Percentiles rank a stretch among this genome's conserved stretches.
Conservation (phyloP, 2,888 invertebrate genomes). For the Molorchus minor region DNA sequence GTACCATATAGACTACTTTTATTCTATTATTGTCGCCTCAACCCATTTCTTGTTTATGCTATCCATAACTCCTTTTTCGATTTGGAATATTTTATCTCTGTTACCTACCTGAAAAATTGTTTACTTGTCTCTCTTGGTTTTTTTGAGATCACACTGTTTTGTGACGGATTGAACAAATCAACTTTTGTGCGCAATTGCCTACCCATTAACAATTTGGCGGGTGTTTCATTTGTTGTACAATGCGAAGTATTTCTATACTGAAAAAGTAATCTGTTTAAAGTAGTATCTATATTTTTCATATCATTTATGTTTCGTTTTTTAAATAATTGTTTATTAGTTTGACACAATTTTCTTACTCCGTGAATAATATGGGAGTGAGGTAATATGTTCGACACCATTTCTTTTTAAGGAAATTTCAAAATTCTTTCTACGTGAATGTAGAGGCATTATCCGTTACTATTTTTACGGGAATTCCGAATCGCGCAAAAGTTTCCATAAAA, state of each 20-base stretch:
- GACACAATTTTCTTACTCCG: conserved; percentile 5
- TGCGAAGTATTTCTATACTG: conserved; percentile 13
- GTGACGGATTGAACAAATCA: background rate
- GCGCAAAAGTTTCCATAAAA: no score
- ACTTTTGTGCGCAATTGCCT: conserved; percentile 8
- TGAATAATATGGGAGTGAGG: conserved; percentile 10
- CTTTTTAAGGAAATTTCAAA: conserved; percentile 3
- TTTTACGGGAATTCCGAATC: conserved; percentile 3
- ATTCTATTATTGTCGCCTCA: background rate
- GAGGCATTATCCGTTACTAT: conserved; percentile 5
- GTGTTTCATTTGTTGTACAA: conserved; percentile 2
- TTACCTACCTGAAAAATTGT: background rate
- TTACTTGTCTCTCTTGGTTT: background rate
- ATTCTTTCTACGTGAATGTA: conserved; percentile 11
- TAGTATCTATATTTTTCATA: conserved; percentile 10
- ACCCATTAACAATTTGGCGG: conserved; percentile 16
- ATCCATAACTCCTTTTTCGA: background rate
- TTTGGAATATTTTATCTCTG: background rate
- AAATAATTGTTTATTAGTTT: conserved; percentile 10
- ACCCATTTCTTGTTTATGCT: background rate
- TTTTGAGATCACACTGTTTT: background rate
- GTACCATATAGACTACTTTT: background rate
- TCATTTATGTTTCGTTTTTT: conserved; percentile 12
- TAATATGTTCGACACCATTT: conserved; percentile 10
- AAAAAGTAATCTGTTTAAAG: conserved; percentile 8